phyloP scores from a whole-genome alignment of 2,888 invertebrate genomes.

The Anoplius nigerrimus region DNA sequence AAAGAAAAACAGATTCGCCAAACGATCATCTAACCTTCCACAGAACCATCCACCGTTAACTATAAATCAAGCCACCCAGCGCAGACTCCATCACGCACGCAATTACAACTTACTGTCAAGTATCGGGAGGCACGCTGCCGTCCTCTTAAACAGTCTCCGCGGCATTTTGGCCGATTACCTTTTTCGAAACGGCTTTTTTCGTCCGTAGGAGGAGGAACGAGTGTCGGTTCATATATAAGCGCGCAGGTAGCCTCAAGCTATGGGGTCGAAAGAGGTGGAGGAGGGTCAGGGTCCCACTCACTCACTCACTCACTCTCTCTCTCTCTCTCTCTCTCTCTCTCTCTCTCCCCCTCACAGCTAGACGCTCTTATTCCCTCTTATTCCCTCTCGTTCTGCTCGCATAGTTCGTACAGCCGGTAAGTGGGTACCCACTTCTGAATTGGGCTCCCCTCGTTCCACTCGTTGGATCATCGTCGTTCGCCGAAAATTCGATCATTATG shows the following conservation, averaged over 20 bases:
- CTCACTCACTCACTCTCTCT: conserved; percentile 11
- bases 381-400: neutral
- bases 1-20: no score
- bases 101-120: no score
- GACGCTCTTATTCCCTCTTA: conserved; percentile 7
- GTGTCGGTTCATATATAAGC: conserved; percentile 67
- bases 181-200: conserved; percentile 48
- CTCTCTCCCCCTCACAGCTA: conserved; percentile 11
- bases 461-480: conserved; percentile 74
- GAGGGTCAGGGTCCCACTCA: conserved; percentile 54
- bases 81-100: neutral
- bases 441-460: conserved; percentile 74
- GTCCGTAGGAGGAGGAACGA: conserved; percentile 40
- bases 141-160: neutral
- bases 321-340: conserved; percentile 10
- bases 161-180: conserved; percentile 58
- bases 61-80: no score
- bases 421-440: conserved; percentile 74
- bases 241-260: conserved; percentile 69
- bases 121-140: neutral
- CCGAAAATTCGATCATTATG: conserved; percentile 75
- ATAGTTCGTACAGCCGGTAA: conserved; percentile 66
- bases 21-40: no score
- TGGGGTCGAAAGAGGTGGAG: conserved; percentile 57
- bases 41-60: no score